Evolutionary conservation across 1,140 invertebrate species (phyloP).

Genomic region (Micrasema minimum): DNA sequence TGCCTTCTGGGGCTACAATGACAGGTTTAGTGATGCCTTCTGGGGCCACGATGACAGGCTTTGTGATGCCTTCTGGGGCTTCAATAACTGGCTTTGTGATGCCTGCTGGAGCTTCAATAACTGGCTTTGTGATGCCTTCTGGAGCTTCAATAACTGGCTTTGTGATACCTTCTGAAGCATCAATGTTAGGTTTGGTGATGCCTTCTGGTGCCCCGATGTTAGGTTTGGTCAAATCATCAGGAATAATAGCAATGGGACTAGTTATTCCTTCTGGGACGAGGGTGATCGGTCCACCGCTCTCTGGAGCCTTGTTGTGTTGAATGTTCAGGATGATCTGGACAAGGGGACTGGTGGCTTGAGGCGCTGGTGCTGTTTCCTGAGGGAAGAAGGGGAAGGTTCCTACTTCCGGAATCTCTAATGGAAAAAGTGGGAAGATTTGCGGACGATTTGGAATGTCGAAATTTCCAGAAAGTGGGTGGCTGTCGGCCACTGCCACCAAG

Average conservation of each 20-base stretch:
- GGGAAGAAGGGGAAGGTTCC: too few relatives aligned
- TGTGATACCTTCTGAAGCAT: neutral
- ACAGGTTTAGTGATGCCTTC: neutral
- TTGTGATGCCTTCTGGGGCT: constrained; percentile 1
- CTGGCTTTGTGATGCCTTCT: constrained; percentile 5
- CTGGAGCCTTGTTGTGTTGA: neutral
- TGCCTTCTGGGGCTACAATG: neutral
- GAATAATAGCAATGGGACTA: neutral
- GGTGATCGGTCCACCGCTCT: constrained; percentile 1
- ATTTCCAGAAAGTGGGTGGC: neutral
- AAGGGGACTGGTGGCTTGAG: neutral
- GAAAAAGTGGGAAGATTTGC: neutral
- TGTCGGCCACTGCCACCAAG: constrained; percentile 5
- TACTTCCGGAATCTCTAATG: neutral
- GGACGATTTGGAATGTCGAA: constrained; percentile 9
- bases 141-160: constrained; percentile 9
- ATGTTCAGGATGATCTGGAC: constrained; percentile 12
- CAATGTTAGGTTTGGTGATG: neutral
- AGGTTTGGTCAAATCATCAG: constrained; percentile 2
- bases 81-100: neutral
- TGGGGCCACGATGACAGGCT: neutral
- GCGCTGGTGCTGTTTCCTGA: too few relatives aligned
- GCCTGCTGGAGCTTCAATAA: neutral
- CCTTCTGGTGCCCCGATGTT: neutral
- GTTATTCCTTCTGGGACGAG: neutral